phyloP scores from a whole-genome alignment of 2,113 vertebrate species.

The Steatornis caripensis region DNA sequence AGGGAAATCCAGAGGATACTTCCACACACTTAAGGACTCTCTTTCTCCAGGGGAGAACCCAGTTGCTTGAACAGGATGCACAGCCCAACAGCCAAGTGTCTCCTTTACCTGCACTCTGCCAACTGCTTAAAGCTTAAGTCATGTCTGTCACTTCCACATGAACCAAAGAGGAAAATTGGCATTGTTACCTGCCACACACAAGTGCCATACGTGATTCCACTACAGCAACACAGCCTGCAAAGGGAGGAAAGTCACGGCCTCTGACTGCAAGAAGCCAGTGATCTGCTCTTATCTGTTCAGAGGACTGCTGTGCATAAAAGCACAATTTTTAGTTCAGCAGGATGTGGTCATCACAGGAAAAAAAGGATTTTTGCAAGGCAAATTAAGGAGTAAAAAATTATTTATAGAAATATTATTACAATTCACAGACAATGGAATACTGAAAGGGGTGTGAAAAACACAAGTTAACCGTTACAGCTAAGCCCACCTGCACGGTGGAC shows the following conservation, averaged over 20 bases:
- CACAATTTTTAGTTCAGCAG: not conserved
- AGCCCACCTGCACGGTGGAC: fast-evolving
- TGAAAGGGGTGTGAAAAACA: not conserved
- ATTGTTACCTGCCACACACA: not conserved
- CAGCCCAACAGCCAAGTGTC: not conserved
- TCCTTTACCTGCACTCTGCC: not conserved
- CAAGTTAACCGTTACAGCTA: not conserved
- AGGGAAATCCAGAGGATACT: not conserved
- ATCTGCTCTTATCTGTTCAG: not conserved
- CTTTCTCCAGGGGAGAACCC: not conserved
- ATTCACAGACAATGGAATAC: not conserved
- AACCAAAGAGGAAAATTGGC: fast-evolving
- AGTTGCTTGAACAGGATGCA: not conserved
- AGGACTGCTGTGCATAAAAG: not conserved
- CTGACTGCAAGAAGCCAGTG: not conserved
- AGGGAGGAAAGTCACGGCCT: not conserved
- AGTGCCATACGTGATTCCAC: not conserved
- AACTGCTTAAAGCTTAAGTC: not conserved
- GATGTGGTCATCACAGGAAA: not conserved
- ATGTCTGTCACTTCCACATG: not conserved
- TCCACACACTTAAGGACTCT: not conserved
- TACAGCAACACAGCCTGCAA: not conserved
- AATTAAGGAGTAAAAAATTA: not conserved
- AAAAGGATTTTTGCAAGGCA: not conserved
- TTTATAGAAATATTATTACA: not conserved